These are phyloP conservation scores for Epistrophella euchroma DNA, from an alignment of 2,888 invertebrate genomes.

Conservation along the genomic window DNA sequence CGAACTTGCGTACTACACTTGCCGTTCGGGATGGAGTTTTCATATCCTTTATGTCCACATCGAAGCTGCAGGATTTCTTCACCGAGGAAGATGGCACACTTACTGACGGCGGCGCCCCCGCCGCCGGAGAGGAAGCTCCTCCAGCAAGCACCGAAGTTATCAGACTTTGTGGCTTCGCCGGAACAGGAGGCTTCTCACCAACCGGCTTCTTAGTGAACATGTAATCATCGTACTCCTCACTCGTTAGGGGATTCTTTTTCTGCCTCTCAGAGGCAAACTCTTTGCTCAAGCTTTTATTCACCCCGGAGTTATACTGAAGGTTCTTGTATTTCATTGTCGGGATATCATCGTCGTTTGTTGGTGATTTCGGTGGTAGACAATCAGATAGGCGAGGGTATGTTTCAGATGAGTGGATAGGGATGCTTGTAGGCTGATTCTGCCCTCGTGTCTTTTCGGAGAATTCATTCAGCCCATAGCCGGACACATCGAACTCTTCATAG, in stretches of 20 bases:
- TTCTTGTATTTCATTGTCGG: constrained; percentile 82
- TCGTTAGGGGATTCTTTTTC: constrained; percentile 80
- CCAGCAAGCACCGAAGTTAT: constrained; percentile 79
- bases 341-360: constrained; percentile 80
- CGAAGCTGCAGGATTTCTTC: constrained; percentile 81
- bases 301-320: constrained; percentile 82
- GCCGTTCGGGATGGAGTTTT: constrained; percentile 80
- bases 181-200: constrained; percentile 81
- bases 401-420: constrained; percentile 80
- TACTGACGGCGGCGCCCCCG: neutral
- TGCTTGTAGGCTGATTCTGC: constrained; percentile 41
- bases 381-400: constrained; percentile 81
- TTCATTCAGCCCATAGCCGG: constrained; percentile 80
- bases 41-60: constrained; percentile 79
- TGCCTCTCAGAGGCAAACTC: constrained; percentile 83
- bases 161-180: constrained; percentile 81
- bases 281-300: constrained; percentile 83
- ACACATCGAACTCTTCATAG: constrained; percentile 84
- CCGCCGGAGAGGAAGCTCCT: constrained; percentile 72
- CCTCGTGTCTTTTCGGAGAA: constrained; percentile 73
- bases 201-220: constrained; percentile 79
- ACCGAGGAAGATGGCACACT: constrained; percentile 34
- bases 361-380: constrained; percentile 70
- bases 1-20: constrained; percentile 83
- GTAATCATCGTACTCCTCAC: constrained; percentile 78